Base-by-base conservation (phyloP, 2,797 vertebrate genomes). In the Labroides dimidiatus region DNA sequence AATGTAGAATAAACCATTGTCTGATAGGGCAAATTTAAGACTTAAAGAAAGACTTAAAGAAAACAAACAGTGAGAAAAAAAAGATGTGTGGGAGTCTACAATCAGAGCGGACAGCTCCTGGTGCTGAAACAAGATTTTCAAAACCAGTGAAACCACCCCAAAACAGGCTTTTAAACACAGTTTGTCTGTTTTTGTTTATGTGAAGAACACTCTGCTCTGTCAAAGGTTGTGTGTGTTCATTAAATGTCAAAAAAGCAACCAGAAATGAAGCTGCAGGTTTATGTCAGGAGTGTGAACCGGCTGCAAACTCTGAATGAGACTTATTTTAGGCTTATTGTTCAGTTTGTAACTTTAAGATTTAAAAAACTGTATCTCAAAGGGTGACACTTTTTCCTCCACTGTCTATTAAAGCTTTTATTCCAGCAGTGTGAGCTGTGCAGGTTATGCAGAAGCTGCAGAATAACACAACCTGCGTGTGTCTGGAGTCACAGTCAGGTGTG, bases 401-500 rank as follows among this genome's bases (percentile, higher is more conserved):
- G 59, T 43, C 43, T 47, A 64, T 24, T 41, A 48, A 59, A 54
- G 8, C 4, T 21, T 10, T 44, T 70, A n/a, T 52, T 52, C 6
- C 9, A 15, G 30, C 48, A 67, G 59, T 41, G 49, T 50, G 58
- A 53, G 48, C 16, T n/a, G n/a, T 42, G 42, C 24, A 44, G 64
- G 56, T 41, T 43, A 52, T 45, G 41, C 50, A 74, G 45, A 72
- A 64, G 45, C 36, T 54, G 59, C 45, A 54, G 45, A 78, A 71
- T 37, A 67, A 65, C 61, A 45, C 44, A 49, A 24, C 69, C 48
- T 55, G 68, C 30, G 50, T 54, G 39, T 63, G 53, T 16, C 50
- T 33, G 30, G 30, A 9, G 55, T 65, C 42, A 71, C 37, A 65
- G 53, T 68, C 61, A 74, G 75, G 70, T 56, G 71, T 73, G 56